phyloP scores from a whole-genome alignment of 2,888 invertebrate species.

The Thera britannica region DNA sequence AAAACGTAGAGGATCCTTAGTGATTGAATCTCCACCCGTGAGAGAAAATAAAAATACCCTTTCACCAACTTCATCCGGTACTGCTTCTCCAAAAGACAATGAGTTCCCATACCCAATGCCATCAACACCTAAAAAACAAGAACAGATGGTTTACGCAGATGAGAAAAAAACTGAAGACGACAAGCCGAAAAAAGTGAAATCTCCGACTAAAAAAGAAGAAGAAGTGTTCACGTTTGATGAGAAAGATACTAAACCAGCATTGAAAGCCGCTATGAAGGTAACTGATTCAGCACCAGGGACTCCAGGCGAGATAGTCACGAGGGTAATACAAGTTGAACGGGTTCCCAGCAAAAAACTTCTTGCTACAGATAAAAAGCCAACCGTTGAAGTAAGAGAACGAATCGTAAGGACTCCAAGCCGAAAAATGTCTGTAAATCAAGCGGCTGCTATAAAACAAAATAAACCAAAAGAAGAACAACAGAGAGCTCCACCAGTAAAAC shows the following conservation, averaged over 20 bases:
- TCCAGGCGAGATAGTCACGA: conserved; percentile 73
- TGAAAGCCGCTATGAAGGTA: conserved; percentile 55
- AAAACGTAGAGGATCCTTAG: conserved; percentile 65
- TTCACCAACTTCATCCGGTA: conserved; percentile 62
- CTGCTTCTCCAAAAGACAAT: conserved; percentile 66
- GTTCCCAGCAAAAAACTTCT: conserved; percentile 74
- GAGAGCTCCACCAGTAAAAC: conserved; percentile 76
- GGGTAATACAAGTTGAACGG: conserved; percentile 77
- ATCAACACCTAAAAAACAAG: conserved; percentile 69
- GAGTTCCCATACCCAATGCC: conserved; percentile 63
- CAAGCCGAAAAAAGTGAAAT: conserved; percentile 48
- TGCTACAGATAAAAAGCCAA: conserved; percentile 67
- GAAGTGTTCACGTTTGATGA: conserved; percentile 66
- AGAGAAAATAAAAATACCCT: conserved; percentile 57
- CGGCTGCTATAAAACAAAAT: conserved; percentile 57
- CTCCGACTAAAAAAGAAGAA: conserved; percentile 60
- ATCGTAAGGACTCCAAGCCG: conserved; percentile 77
- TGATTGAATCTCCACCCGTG: conserved; percentile 55
- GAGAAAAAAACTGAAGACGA: conserved; percentile 58
- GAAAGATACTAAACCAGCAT: conserved; percentile 56
- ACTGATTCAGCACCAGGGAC: conserved; percentile 48
- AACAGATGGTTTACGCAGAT: conserved; percentile 67
- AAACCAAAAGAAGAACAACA: conserved; percentile 63
- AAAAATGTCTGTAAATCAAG: conserved; percentile 49
- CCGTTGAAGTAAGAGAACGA: conserved; percentile 73